Percentiles rank a stretch among this genome's conserved stretches.
phyloP scores from a whole-genome alignment of 2,888 invertebrate genomes.

The Pollenia griseotomentosa region DNA sequence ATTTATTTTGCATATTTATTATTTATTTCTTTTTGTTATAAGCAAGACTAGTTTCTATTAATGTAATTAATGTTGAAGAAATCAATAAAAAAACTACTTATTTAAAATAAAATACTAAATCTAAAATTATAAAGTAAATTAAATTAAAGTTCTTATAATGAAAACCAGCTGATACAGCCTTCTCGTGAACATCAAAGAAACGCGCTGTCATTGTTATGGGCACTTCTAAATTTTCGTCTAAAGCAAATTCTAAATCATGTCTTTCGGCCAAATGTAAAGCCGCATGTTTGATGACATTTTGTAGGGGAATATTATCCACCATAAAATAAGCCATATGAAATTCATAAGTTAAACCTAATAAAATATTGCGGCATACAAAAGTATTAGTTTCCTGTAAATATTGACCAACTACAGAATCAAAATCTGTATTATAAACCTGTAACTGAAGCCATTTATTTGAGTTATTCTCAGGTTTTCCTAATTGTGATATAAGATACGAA shows the following conservation, averaged over 20 bases:
- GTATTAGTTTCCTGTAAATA: constrained; percentile 77
- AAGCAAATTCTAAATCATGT: constrained; percentile 81
- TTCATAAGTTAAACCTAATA: constrained; percentile 80
- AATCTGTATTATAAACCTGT: constrained; percentile 75
- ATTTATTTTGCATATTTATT: too few relatives aligned
- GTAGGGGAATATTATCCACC: constrained; percentile 76
- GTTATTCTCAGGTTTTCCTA: constrained; percentile 80
- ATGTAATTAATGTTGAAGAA: too few relatives aligned
- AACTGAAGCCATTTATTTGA: constrained; percentile 79
- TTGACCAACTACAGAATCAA: constrained; percentile 76
- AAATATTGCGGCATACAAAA: constrained; percentile 82
- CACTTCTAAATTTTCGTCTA: constrained; percentile 78
- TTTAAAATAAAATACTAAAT: constrained; percentile 35
- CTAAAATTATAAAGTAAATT: constrained; percentile 7
- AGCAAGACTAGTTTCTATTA: neutral
- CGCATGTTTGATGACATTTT: constrained; percentile 79
- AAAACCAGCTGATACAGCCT: constrained; percentile 53
- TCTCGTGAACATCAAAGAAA: constrained; percentile 78
- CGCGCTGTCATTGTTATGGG: constrained; percentile 80
- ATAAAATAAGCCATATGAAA: constrained; percentile 77
- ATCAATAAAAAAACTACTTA: neutral
- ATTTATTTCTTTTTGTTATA: neutral
- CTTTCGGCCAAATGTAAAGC: constrained; percentile 79
- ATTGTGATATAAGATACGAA: constrained; percentile 78
- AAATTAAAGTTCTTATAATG: constrained; percentile 19